Base-by-base conservation (phyloP, 2,888 invertebrate species). In the Erannis defoliaria region DNA sequence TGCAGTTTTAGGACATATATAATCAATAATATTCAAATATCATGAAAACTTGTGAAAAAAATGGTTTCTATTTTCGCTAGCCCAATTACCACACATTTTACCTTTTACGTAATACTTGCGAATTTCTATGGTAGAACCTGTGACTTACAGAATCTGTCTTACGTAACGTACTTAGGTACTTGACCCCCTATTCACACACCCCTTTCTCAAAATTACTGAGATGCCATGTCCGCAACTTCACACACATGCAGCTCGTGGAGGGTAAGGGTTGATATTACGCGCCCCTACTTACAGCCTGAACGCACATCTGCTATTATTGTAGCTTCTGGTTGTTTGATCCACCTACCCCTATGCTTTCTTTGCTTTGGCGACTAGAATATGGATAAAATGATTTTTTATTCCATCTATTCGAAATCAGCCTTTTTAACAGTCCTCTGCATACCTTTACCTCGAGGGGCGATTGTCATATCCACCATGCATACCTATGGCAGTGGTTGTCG, bases 241-340 rank as follows among this genome's bases (percentile, higher is more conserved):
- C 26, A 38, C 42, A 21, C 21, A 26, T 45, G 43, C 9, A 45
- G 14, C 21, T 26, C 43, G 43, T 45, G 23, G 43, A 26, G 43
- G 23, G 23, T 43, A 14, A 9, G 43, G 26, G 43, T 26, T 9
- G 43, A 14, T 19, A 14, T 14, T 43, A 43, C 6, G 31, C 19
- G n/a, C 31, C 31, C 31, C 31, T 33, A 16, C 42, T 12, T 42
- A 21, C 6, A 21, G 10, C 29, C 46, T 46, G 31, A 31, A n/a
- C 16, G 10, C 46, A 46, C 46, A 46, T 46, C 31, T 46, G 46
- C 18, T 43, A 43, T 14, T 43, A 45, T 29, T 45, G 14, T 16
- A 16, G 16, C 16, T 10, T 45, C 26, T 45, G 29, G 29, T 8
- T 26, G 4, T 19, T 40, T 40, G n/a, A 26, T 8, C 16, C 26